Evolutionary conservation across 2,113 vertebrate species (phyloP), one percentile per base, ranked within the genome.

Genomic region (Anhinga anhinga): DNA sequence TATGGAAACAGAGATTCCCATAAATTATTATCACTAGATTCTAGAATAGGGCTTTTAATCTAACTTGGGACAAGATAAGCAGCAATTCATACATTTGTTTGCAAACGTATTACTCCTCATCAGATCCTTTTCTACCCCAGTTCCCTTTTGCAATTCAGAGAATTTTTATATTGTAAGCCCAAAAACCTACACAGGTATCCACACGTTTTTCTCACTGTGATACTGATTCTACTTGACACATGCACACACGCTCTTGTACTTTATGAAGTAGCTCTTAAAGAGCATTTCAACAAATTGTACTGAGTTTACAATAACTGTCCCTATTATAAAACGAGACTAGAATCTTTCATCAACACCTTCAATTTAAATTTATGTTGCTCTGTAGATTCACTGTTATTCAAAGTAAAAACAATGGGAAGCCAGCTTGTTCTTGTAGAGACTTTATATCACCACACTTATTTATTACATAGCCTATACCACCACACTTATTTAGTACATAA

Each of bases 321-420:
- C 86, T 86, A 69, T 90, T 91, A 91, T 83, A 96, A 97, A 97
- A 97, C 78, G 93, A 94, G 77, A 93, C 63, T 88, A 96, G 92
- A 92, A 85, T 97, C 97, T 98, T 97, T 98, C 96, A 95, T 79
- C 88, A 88, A 95, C 82, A 89, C 88, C 91, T 98, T 94, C 93
- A 98, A 96, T 97, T 94, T 90, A 97, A 97, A 96, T 96, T 80
- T 84, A 87, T 84, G 67, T 92, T 93, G 95, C 80, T 96, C 77
- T 96, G 92, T 94, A 97, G 97, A 95, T 97, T 93, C 96, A 95
- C 84, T 95, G 93, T 93, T 96, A 94, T 97, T 97, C 95, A 94
- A 89, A 93, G 95, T 82, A 82, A 73, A 92, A 96, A 94, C 74
- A 98, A 52, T 34, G 92, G 82, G 96, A 97, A 96, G 86, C 36